Evolutionary conservation across 2,113 vertebrate genomes (phyloP).

Genomic region (Scomber scombrus): DNA sequence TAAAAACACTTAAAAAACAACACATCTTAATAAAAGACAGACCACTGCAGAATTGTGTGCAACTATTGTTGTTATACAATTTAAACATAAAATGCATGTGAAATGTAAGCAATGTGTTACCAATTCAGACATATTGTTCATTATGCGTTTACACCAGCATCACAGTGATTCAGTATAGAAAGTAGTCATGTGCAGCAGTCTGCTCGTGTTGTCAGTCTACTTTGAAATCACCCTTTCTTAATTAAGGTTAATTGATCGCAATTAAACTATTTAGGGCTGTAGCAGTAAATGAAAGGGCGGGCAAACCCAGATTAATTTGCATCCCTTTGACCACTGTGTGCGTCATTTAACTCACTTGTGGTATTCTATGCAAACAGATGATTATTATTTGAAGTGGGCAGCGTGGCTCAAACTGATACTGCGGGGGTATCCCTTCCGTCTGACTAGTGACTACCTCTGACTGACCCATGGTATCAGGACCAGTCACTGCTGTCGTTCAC

Average conservation of each 20-base stretch:
- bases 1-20: too few relatives aligned
- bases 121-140: not conserved
- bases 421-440: too few relatives aligned
- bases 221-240: not conserved
- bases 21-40: too few relatives aligned
- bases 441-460: not conserved
- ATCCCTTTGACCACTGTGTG: too few relatives aligned
- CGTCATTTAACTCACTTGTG: not conserved
- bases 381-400: not conserved
- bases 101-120: not conserved
- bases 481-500: not conserved
- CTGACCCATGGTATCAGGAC: not conserved
- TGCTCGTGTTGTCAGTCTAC: not conserved
- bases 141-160: too few relatives aligned
- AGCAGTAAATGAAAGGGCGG: slow-evolving; percentile 2
- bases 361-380: not conserved
- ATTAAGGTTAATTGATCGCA: not conserved
- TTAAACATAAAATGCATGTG: too few relatives aligned
- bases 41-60: too few relatives aligned
- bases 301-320: not conserved
- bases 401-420: too few relatives aligned
- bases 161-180: too few relatives aligned
- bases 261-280: not conserved
- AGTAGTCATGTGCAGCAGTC: not conserved
- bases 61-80: too few relatives aligned